Percentiles rank a stretch among this genome's conserved stretches.
Evolutionary conservation across 2,113 vertebrate species (phyloP).

Genomic region (Podarcis muralis): DNA sequence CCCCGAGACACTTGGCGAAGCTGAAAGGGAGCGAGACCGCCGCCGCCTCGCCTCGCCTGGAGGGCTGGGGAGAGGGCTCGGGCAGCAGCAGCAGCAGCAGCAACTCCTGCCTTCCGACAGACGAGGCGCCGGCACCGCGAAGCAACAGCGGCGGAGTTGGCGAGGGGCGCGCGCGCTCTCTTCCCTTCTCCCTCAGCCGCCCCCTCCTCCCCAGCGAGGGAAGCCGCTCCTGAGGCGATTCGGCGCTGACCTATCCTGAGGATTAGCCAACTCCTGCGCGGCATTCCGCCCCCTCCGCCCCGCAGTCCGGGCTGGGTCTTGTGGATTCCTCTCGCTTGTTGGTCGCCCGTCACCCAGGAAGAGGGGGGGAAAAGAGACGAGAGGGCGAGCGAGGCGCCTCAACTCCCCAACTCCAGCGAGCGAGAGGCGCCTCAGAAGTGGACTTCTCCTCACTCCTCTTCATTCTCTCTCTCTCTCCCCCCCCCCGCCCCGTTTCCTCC

Average conservation of each 20-base stretch:
- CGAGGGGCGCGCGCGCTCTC: constrained; percentile 29
- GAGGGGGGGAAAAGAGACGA: constrained; percentile 59
- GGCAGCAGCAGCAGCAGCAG: neutral
- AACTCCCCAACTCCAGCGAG: constrained; percentile 46
- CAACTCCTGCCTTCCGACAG: constrained; percentile 15
- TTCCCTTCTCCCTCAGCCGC: constrained; percentile 33
- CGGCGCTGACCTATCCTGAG: constrained; percentile 42
- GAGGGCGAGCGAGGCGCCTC: constrained; percentile 49
- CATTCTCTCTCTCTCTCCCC: too few relatives aligned
- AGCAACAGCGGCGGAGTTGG: constrained; percentile 65
- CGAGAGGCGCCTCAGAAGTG: neutral
- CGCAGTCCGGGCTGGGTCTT: constrained; percentile 26
- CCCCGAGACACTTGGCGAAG: constrained; percentile 59
- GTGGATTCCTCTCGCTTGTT: constrained; percentile 55
- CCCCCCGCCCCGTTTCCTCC: neutral
- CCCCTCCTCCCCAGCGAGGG: neutral
- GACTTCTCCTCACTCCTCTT: neutral
- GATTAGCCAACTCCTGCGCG: constrained; percentile 32
- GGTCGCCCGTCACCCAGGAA: constrained; percentile 61
- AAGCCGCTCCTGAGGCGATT: constrained; percentile 49
- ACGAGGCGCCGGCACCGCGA: constrained; percentile 56
- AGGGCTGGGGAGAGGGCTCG: neutral
- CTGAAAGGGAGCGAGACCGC: constrained; percentile 46
- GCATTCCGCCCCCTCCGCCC: neutral
- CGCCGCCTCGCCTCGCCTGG: constrained; percentile 54